Percentiles rank a stretch among this genome's conserved stretches.
These are phyloP conservation scores for Polyommatus iphigenia DNA, from an alignment of 2,888 invertebrate species.

Conservation along the genomic window DNA sequence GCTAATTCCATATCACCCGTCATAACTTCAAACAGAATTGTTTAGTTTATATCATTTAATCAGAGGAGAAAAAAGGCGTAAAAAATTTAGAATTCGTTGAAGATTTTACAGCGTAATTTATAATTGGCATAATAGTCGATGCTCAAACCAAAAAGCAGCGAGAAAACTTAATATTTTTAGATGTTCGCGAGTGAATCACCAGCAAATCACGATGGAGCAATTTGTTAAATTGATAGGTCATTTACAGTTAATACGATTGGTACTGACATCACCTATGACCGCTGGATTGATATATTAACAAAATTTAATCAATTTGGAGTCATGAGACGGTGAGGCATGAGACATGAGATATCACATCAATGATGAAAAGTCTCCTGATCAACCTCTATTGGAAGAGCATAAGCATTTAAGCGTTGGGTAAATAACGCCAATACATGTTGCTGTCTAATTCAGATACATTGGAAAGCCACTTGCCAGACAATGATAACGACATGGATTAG, in stretches of 20 bases:
- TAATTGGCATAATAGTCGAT: neutral
- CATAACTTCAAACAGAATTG: conserved; percentile 17
- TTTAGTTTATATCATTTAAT: conserved; percentile 23
- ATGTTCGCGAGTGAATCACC: neutral
- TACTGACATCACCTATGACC: conserved; percentile 11
- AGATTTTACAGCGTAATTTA: neutral
- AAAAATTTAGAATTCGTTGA: neutral
- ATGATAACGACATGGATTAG: no score
- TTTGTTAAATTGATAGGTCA: conserved; percentile 5
- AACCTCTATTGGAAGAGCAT: no score
- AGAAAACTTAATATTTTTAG: neutral
- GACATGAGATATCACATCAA: neutral
- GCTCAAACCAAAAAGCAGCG: neutral
- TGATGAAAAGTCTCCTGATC: no score
- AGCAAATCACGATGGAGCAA: neutral
- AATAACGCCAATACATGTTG: no score
- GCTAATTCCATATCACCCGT: conserved; percentile 49
- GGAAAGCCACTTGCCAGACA: no score
- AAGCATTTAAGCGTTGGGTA: no score
- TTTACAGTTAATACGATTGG: conserved; percentile 14
- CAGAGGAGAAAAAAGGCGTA: neutral
- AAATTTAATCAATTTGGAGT: neutral
- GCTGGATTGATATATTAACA: neutral
- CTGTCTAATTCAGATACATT: no score
- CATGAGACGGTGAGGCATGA: neutral